Evolutionary conservation across 2,797 vertebrate species (phyloP), one percentile per base, ranked within the genome.

Genomic region (Podargus strigoides): DNA sequence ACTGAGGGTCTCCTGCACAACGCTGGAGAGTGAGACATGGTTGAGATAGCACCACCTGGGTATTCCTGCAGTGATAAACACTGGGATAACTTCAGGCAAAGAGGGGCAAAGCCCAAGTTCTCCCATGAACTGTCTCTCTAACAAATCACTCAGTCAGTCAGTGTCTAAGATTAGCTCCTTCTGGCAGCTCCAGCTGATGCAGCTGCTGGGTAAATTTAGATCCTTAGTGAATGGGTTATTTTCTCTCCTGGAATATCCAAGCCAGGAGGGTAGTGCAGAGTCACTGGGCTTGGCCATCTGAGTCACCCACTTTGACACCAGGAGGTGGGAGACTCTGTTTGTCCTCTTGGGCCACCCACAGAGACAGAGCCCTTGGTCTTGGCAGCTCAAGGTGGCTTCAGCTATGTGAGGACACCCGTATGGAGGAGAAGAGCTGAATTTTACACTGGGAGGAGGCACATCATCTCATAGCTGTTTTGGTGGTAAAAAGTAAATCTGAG

Each of bases 201-300:
- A 97, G 97, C 97, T 97, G 97, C 85, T 88, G 86, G 95, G 95
- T 98, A 98, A 97, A 98, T 97, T 97, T 98, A 98, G 97, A 37
- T 58, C 87, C 80, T 95, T 53, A 66, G 93, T 94, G 94, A 93
- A 94, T 76, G 77, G 83, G 70, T 62, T 85, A 95, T 94, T 94
- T 96, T 94, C 85, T 83, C 58, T 77, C 27, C 63, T 9, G 6
- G 77, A 49, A 49, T 19, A 34, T 21, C 59, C 91, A 50, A 74
- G 78, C 83, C 66, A 81, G 92, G 64, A 82, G 64, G 70, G 59
- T 60, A 90, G 59, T 24, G 87, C 56, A 64, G 81, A 79, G 92
- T 96, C 96, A 94, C 68, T 39, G 80, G 39, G 77, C 50, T 75
- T 18, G 68, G 93, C 85, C 36, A 14, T 36, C 68, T 87, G 92